Conservation (phyloP, 30 jellyfish, hydroid and myxozoan species). For the Rhopilema esculentum region DNA sequence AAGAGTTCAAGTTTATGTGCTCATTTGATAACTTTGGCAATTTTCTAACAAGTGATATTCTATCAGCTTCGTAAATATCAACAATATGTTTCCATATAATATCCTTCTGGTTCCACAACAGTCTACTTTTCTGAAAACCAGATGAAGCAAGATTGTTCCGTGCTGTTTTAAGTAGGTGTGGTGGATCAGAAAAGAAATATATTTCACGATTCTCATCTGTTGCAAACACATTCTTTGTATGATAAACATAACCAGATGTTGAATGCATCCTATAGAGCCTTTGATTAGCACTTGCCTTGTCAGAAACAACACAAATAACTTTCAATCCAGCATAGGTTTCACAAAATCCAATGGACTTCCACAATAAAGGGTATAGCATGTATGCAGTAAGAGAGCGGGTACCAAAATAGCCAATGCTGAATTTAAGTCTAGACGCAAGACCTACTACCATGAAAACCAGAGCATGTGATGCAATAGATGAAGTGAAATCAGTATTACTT, state of each 20-base stretch:
- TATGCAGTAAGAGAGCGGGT: constrained; percentile 42
- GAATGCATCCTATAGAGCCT: constrained; percentile 43
- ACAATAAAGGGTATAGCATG: constrained; percentile 43
- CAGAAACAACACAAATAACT: constrained; percentile 46
- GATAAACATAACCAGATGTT: constrained; percentile 25
- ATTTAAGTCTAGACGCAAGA: constrained; percentile 47
- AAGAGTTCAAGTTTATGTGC: constrained; percentile 30
- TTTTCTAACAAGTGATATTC: constrained; percentile 26
- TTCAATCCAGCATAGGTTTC: constrained; percentile 60
- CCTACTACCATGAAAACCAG: constrained; percentile 57
- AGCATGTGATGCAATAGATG: constrained; percentile 55
- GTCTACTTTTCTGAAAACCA: constrained; percentile 46
- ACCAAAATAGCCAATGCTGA: constrained; percentile 61
- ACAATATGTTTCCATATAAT: constrained; percentile 41
- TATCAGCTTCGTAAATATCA: constrained; percentile 49
- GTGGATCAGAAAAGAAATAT: constrained; percentile 50
- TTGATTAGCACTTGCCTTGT: constrained; percentile 62
- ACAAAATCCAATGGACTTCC: constrained; percentile 55
- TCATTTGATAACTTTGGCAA: constrained; percentile 42
- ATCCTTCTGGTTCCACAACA: constrained; percentile 40
- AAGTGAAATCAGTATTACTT: constrained; percentile 20
- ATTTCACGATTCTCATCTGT: constrained; percentile 29
- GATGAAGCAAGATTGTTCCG: constrained; percentile 38
- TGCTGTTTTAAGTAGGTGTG: constrained; percentile 47
- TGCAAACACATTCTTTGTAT: constrained; percentile 20